These are phyloP conservation scores for Parotia lawesii DNA, from an alignment of 2,113 vertebrate species.

Conservation along the genomic window DNA sequence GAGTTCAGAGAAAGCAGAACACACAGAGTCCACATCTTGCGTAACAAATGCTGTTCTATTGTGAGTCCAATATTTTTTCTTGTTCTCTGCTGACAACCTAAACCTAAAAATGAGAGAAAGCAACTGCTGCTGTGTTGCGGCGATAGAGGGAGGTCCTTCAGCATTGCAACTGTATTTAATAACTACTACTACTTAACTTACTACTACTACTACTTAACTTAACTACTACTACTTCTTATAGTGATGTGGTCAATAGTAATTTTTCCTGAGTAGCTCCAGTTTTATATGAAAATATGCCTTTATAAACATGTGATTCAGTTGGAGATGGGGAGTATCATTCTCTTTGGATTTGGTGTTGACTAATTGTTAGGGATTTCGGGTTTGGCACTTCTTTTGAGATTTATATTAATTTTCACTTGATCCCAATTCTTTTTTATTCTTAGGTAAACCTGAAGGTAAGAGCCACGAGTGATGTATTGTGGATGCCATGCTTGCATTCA, in stretches of 20 bases:
- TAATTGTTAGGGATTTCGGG: not conserved
- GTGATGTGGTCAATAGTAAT: not conserved
- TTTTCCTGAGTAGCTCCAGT: not conserved
- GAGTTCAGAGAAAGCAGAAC: not conserved
- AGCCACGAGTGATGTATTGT: not conserved
- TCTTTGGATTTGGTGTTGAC: not conserved
- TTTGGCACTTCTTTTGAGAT: not conserved
- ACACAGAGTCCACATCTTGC: rapidly evolving
- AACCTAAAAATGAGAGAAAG: not conserved
- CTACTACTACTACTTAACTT: too few species aligned
- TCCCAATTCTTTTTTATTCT: not conserved
- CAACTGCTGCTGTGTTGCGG: not conserved
- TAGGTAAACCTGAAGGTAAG: constrained; percentile 77
- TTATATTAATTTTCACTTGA: not conserved
- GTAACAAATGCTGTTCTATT: not conserved
- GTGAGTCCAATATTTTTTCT: not conserved
- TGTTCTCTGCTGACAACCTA: not conserved
- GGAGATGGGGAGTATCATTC: not conserved
- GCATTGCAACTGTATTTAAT: not conserved
- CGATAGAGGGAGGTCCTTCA: not conserved
- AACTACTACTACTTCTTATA: not conserved
- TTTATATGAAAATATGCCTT: not conserved
- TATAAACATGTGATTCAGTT: not conserved
- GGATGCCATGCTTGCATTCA: not conserved
- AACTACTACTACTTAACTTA: not conserved